Evolutionary conservation across 2,113 vertebrate genomes (phyloP), one percentile per base, ranked within the genome.

Genomic region (Empidonax traillii): DNA sequence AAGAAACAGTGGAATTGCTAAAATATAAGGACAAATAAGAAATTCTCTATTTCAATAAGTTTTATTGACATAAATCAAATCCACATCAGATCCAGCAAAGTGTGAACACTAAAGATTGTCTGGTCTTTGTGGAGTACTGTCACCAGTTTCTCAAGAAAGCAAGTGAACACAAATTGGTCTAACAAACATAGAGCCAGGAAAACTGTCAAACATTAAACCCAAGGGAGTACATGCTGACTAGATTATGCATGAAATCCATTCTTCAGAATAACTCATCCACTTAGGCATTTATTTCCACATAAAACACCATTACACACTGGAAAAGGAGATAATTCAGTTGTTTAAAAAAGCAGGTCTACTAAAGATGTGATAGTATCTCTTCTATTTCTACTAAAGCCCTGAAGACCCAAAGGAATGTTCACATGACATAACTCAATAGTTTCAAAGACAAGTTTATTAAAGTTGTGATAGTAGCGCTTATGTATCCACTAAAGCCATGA

Each of bases 371-470:
- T 67, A 74, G 43, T 59, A 83, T 53, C 10, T 31, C 28, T 73
- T 82, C 62, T 89, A 58, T 89, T 91, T 89, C 62, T 52, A 27
- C 67, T 78, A 82, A 91, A 85, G 52, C 25, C 21, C 13, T n/a
- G 46, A 85, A 85, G 37, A 85, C 66, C 3, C 58, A 76, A 68
- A 37, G 71, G 67, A 87, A 82, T 83, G 79, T 62, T 85, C 85
- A 88, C 41, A 79, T 73, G 71, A 49, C 37, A 76, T 82, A 94
- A 93, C 73, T 94, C 69, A 65, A 76, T 63, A 78, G 43, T 75
- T 91, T 87, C 77, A 55, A 94, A 80, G 46, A 93, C 71, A 87
- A 91, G n/a, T 96, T 96, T 95, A 91, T 91, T 79, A 76, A 95
- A 89, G 49, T 68, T 87, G 22, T 65, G 74, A n/a, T 79, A 83